Evolutionary conservation across 2,113 vertebrate genomes (phyloP).

Genomic region (Panthera uncia): DNA sequence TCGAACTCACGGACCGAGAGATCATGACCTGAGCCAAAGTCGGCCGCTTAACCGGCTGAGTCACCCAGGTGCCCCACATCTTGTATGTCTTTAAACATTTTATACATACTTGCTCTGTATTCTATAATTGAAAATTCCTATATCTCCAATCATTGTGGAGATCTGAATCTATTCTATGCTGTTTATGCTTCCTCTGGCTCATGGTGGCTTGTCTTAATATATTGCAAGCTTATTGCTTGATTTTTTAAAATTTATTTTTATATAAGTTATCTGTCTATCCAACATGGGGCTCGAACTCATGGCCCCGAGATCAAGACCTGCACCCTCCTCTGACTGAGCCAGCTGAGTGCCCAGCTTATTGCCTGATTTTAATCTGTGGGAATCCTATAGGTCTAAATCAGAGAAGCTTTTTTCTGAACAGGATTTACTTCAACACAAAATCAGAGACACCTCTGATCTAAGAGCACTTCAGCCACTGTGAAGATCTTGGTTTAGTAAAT

Average conservation of each 20-base stretch:
- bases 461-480: neutral
- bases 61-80: too few relatives aligned
- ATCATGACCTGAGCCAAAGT: too few relatives aligned
- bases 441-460: neutral
- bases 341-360: neutral
- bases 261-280: too few relatives aligned
- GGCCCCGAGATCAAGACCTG: too few relatives aligned
- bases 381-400: slow-evolving; percentile 44
- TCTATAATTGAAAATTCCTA: neutral
- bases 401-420: neutral
- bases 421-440: neutral
- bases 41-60: too few relatives aligned
- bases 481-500: slow-evolving; percentile 18
- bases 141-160: neutral
- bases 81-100: slow-evolving; percentile 54
- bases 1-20: too few relatives aligned
- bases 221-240: neutral
- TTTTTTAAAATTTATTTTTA: too few relatives aligned
- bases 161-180: neutral
- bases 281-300: too few relatives aligned
- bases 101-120: slow-evolving; percentile 21
- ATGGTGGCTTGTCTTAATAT: neutral
- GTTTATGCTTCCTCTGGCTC: neutral
- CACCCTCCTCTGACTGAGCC: too few relatives aligned
- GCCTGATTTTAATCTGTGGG: slow-evolving; percentile 51